Base-by-base conservation (phyloP, 2,113 vertebrate species). In the Lathamus discolor region DNA sequence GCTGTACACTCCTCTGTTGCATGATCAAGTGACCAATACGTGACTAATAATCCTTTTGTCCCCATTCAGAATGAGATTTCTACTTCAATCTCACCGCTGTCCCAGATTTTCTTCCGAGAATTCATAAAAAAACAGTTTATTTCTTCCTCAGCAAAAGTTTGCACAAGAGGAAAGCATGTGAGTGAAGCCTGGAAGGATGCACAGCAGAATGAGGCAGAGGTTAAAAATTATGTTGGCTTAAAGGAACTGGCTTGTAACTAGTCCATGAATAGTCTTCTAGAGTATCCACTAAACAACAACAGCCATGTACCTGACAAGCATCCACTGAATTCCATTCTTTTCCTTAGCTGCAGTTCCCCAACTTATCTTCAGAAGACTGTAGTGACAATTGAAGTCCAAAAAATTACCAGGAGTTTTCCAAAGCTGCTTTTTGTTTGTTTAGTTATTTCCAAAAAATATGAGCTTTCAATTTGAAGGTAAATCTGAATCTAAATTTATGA, bases 291-390 rank as follows among this genome's bases (percentile, higher is more conserved):
- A 48, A 49, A 82, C 24, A 73, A 8, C 18, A 61, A n/a, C 17
- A 64, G 7, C 13, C 0, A 0, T 17, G n/a, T 37, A 27, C 18
- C 24, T 9, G 8, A 6, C 19, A 75, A 73, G 3, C 10, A 37
- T 41, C 6, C 16, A 2, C n/a, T 35, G 55, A 88, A 81, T 10
- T 88, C 59, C 8, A 63, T 66, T 70, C 18, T 51, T 83, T 83
- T 85, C 67, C 22, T 81, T 19, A 63, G 14, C 48, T 88, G 31
- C n/a, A 86, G 27, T 43, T 17, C 28, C 12, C 20, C 8, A 55
- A 61, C 16, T 55, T 74, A 78, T 64, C 27, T 83, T n/a, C 49
- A 88, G 23, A 73, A 70, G 10, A 15, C 11, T 33, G 5, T 54
- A 72, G 39, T 59, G 33, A 59, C 37, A 61, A 41, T 0, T 33